Evolutionary conservation across 1,140 invertebrate genomes (phyloP).

Genomic region (Macrosteles quadrilineatus): DNA sequence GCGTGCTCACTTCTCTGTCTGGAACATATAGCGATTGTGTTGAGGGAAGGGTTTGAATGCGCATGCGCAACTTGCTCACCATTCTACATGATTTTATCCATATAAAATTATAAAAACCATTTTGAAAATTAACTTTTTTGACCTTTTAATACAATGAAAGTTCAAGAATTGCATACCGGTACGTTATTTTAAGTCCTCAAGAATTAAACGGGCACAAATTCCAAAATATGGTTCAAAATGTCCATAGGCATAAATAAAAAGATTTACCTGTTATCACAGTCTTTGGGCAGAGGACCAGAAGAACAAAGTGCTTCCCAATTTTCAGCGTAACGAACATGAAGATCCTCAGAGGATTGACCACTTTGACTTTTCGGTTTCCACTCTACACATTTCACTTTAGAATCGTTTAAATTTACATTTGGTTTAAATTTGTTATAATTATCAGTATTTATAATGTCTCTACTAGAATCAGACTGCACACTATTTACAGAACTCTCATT

Average conservation of each 20-base stretch:
- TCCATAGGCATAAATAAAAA: no score
- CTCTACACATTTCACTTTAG: background rate
- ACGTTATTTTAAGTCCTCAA: no score
- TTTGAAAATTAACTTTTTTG: no score
- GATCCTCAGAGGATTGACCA: constrained; percentile 16
- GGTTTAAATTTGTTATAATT: background rate
- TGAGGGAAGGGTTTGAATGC: no score
- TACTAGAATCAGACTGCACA: background rate
- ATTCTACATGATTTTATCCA: no score
- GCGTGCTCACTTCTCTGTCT: constrained; percentile 20
- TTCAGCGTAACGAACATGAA: constrained; percentile 32
- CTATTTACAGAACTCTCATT: background rate
- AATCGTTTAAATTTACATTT: constrained; percentile 12
- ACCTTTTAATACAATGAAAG: no score
- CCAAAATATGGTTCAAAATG: no score
- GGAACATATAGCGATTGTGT: no score
- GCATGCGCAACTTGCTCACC: no score
- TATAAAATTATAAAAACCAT: no score
- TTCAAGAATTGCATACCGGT: no score
- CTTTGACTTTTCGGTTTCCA: background rate
- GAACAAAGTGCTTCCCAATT: constrained; percentile 35
- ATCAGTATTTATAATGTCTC: constrained; percentile 13
- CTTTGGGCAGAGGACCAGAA: constrained; percentile 4
- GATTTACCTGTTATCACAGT: constrained; percentile 17
- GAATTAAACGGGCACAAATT: no score